A percentile compares a stretch with the other conserved stretches of the same genome.
Conservation (phyloP, 2,113 vertebrate genomes). For the Raja brachyura region DNA sequence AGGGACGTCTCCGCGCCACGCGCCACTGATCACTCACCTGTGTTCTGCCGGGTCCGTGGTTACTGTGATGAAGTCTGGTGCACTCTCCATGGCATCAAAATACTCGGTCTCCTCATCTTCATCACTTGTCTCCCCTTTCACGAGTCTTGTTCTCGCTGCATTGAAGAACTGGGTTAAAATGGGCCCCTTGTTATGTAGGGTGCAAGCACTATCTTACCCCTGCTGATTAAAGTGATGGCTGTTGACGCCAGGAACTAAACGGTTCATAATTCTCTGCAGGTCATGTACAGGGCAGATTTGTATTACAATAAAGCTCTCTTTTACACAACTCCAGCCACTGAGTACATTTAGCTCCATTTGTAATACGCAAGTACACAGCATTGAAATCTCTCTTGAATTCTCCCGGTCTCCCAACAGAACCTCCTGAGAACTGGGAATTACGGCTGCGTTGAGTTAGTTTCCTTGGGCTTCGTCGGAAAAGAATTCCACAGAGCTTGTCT, state of each 20-base stretch:
- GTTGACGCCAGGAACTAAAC: neutral
- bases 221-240: neutral
- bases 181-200: neutral
- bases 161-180: neutral
- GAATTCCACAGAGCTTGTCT: neutral
- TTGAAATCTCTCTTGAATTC: neutral
- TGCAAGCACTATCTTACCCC: neutral
- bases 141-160: constrained; percentile 63
- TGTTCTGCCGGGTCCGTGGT: constrained; percentile 77
- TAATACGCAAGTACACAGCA: neutral
- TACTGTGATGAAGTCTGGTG: constrained; percentile 92
- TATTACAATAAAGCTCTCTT: neutral
- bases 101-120: constrained; percentile 98
- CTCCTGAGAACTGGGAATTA: neutral
- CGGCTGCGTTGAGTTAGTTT: neutral
- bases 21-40: constrained; percentile 61
- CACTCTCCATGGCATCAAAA: constrained; percentile 99
- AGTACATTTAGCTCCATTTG: neutral
- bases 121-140: constrained; percentile 88
- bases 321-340: neutral
- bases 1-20: no score
- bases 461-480: neutral
- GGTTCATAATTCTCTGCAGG: neutral
- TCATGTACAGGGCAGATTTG: neutral
- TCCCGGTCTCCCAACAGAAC: neutral